Evolutionary conservation across 2,113 vertebrate species (phyloP), one percentile per base, ranked within the genome.

Genomic region (Camelus bactrianus): DNA sequence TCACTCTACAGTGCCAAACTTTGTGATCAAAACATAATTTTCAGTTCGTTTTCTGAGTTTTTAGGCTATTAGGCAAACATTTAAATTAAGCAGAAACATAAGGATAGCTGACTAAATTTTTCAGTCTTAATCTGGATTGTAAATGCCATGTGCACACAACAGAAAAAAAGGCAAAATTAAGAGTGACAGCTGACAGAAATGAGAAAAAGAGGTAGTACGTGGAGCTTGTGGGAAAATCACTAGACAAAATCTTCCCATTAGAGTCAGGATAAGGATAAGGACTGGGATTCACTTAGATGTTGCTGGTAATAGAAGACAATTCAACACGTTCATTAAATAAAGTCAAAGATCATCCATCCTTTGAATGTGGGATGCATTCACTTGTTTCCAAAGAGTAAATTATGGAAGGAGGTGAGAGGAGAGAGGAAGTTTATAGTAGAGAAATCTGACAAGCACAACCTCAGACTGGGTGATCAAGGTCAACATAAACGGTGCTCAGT

Each of bases 51-150:
- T 95, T 69, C 56, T 56, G 60, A 85, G 64, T 73, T 88, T 94
- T 96, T 76, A 73, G 76, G 35, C 95, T 89, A 50, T 54, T 77
- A 96, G 73, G 60, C 58, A 97, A 96, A 73, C 91, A 85, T 79
- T 92, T 93, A 96, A 85, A 76, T 56, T 84, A 70, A 93, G 38
- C 65, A 32, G 62, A 91, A 96, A 96, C 32, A 54, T 17, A 42
- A 10, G 69, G 42, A 13, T 42, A 46, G 20, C 32, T 62, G 75
- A 79, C 35, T 56, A 46, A n/a, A 69, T 46, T 79, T 88, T 86
- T 64, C 72, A 26, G 10, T 32, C 26, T 96, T 92, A n/a, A 69
- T 96, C 52, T 92, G 24, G 54, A 89, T 87, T 97, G 93, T 93
- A 77, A 72, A 73, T 88, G 64, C n/a, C 82, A 72, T 62, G 32